Percentiles rank a stretch among this genome's conserved stretches.
Conservation (phyloP, 2,888 invertebrate species). For the Galerucella calmariensis region DNA sequence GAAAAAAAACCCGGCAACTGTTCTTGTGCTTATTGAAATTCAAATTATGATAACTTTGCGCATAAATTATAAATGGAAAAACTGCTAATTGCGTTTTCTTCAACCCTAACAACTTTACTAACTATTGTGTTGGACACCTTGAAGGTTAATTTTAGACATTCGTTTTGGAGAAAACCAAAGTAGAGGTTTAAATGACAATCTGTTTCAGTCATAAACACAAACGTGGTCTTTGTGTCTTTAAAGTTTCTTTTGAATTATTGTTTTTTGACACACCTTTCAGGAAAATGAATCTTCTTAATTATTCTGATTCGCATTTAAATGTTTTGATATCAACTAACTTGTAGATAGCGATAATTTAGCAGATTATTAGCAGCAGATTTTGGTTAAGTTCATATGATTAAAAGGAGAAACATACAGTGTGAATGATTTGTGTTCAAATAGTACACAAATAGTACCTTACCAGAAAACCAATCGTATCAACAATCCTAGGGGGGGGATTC, state of each 20-base stretch:
- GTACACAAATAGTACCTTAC: too few relatives aligned
- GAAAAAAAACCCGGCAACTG: slow-evolving; percentile 17
- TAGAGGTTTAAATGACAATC: background rate
- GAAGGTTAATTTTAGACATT: slow-evolving; percentile 14
- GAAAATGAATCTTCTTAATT: background rate
- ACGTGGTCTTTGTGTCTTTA: background rate
- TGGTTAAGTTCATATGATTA: too few relatives aligned
- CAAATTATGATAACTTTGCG: slow-evolving; percentile 29
- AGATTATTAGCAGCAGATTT: too few relatives aligned
- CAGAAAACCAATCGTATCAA: too few relatives aligned
- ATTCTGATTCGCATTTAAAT: too few relatives aligned
- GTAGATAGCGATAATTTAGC: too few relatives aligned
- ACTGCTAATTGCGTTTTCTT: slow-evolving; percentile 28
- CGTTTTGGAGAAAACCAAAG: background rate
- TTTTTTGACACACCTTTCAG: background rate
- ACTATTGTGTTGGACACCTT: slow-evolving; percentile 32
- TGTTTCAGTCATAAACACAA: slow-evolving; percentile 2
- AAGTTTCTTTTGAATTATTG: background rate
- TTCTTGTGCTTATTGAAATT: slow-evolving; percentile 26
- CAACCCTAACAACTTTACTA: slow-evolving; percentile 24
- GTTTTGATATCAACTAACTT: too few relatives aligned
- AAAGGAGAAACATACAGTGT: too few relatives aligned
- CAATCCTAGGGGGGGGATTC: too few relatives aligned
- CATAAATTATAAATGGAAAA: slow-evolving; percentile 30
- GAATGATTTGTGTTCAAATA: too few relatives aligned